These are phyloP conservation scores for Spodoptera exigua DNA, from an alignment of 2,888 invertebrate species.

Conservation along the genomic window DNA sequence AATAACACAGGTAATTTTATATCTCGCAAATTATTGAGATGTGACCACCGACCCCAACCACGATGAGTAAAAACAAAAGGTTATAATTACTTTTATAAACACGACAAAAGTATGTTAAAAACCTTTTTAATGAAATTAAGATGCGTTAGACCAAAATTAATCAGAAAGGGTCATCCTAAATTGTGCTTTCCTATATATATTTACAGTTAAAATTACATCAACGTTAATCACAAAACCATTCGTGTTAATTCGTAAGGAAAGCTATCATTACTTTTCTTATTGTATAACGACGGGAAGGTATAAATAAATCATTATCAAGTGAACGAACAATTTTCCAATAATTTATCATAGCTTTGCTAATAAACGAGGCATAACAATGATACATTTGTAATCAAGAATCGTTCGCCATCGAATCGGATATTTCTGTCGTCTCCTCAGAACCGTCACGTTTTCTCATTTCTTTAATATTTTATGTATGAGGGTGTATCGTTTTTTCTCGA, in stretches of 20 bases:
- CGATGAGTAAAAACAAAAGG: neutral
- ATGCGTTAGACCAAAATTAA: constrained; percentile 8
- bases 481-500: constrained; percentile 19
- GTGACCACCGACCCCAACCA: neutral
- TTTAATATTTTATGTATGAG: constrained; percentile 46
- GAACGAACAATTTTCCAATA: constrained; percentile 25
- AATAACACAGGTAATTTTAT: constrained; percentile 18
- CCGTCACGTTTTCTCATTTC: constrained; percentile 32
- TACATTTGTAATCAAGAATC: constrained; percentile 35
- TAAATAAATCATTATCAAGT: constrained; percentile 39
- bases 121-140: constrained; percentile 13
- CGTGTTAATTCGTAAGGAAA: constrained; percentile 4
- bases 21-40: constrained; percentile 1
- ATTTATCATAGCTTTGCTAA: constrained; percentile 44
- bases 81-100: constrained; percentile 1
- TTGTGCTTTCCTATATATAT: neutral
- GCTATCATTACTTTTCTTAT: constrained; percentile 18
- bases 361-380: constrained; percentile 23
- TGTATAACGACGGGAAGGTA: constrained; percentile 19
- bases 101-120: neutral
- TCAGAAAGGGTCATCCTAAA: constrained; percentile 14
- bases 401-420: constrained; percentile 18
- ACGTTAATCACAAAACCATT: constrained; percentile 6
- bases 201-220: neutral
- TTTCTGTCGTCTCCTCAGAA: constrained; percentile 25